Conservation (phyloP, 1,140 invertebrate genomes). For the Cardiocondyla obscurior region DNA sequence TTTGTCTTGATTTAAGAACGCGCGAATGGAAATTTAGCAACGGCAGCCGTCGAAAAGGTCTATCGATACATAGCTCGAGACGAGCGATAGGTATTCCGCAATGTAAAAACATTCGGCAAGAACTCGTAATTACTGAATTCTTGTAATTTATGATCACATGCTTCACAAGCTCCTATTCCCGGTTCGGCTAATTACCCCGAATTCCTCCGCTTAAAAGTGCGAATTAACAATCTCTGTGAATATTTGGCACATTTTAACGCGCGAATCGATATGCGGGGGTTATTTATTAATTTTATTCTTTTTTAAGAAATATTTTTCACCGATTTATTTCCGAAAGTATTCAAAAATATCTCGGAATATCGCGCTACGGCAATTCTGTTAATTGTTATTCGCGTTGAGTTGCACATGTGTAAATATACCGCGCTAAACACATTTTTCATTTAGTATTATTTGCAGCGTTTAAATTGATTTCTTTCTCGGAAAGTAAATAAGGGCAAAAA, state of each 20-base stretch:
- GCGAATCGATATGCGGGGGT: background rate
- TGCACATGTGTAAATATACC: background rate
- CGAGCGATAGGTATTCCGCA: background rate
- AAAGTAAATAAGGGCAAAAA: background rate
- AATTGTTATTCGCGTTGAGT: background rate
- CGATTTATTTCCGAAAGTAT: background rate
- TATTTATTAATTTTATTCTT: too few relatives aligned
- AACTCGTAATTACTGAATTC: background rate
- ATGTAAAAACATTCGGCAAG: conserved; percentile 7
- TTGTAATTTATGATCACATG: conserved; percentile 9
- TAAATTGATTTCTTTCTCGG: too few relatives aligned
- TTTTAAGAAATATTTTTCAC: background rate
- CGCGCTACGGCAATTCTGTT: background rate
- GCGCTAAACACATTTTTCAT: background rate
- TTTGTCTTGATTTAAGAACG: background rate
- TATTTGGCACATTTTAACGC: background rate
- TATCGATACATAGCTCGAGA: background rate
- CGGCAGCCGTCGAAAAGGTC: background rate
- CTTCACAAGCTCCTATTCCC: background rate
- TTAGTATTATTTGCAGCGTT: background rate
- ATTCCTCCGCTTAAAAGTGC: background rate
- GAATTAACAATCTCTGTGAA: background rate
- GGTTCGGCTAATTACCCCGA: background rate
- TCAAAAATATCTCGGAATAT: background rate
- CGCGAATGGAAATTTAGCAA: background rate